These are phyloP conservation scores for Carabus problematicus DNA, from an alignment of 2,888 invertebrate species.

Conservation along the genomic window DNA sequence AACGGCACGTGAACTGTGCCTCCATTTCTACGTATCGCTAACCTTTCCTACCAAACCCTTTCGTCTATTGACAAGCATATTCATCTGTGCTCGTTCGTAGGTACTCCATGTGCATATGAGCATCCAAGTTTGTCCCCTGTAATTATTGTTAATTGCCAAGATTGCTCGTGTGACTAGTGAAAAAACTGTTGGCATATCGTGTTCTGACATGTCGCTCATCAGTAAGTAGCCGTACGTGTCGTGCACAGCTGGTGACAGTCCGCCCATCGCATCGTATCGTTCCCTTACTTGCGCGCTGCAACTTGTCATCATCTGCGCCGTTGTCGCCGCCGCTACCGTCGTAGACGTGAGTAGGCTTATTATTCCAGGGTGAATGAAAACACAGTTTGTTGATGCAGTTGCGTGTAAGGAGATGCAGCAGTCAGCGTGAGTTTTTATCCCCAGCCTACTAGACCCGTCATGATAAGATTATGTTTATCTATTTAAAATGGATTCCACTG, in stretches of 20 bases:
- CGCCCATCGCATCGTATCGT: too few species aligned
- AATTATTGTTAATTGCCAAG: not conserved
- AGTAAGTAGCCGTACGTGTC: too few species aligned
- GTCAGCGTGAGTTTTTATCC: slow-evolving; percentile 19
- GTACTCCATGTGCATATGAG: not conserved
- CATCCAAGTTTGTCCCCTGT: not conserved
- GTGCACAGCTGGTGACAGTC: slow-evolving; percentile 5
- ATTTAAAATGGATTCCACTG: slow-evolving; percentile 22
- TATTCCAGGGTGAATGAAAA: slow-evolving; percentile 24
- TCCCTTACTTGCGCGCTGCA: not conserved
- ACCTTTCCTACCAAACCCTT: not conserved
- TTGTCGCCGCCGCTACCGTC: not conserved
- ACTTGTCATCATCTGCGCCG: not conserved
- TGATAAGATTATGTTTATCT: slow-evolving; percentile 36
- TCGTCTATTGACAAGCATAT: not conserved
- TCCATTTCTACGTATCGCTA: not conserved
- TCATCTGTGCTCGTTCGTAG: not conserved
- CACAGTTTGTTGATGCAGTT: slow-evolving; percentile 34
- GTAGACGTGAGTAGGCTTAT: slow-evolving; percentile 19
- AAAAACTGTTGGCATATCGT: too few species aligned
- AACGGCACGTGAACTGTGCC: slow-evolving; percentile 18
- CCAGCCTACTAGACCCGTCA: slow-evolving; percentile 21
- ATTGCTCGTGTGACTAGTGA: not conserved
- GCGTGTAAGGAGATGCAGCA: slow-evolving; percentile 19
- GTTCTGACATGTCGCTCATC: too few species aligned